Evolutionary conservation across 2,113 vertebrate species (phyloP).

Genomic region (Notarius lentiginosus): DNA sequence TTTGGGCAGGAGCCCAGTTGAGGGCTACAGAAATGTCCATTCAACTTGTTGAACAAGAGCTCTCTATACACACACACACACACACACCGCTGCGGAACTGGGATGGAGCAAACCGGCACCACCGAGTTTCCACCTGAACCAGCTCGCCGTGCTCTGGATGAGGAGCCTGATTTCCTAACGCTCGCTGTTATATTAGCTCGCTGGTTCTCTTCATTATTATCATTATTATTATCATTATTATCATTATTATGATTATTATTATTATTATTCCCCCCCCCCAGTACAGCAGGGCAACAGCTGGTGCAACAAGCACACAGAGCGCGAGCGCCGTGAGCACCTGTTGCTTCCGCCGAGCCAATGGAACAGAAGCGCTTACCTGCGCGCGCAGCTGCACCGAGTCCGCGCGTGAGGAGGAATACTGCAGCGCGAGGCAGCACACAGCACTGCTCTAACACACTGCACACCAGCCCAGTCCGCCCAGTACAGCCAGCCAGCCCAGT

Average conservation of each 20-base stretch:
- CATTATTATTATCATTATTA: too few relatives aligned
- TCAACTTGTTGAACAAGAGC: slow-evolving; percentile 47
- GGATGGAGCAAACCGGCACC: slow-evolving; percentile 31
- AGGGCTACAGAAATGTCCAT: slow-evolving; percentile 48
- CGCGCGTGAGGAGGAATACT: slow-evolving; percentile 27
- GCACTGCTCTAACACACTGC: slow-evolving; percentile 33
- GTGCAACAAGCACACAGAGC: neutral
- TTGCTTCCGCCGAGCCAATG: slow-evolving; percentile 8
- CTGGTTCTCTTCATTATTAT: neutral
- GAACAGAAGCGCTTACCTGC: slow-evolving; percentile 67
- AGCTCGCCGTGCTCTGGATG: neutral
- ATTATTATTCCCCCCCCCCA: too few relatives aligned
- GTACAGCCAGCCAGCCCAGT: too few relatives aligned
- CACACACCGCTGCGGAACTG: slow-evolving; percentile 6
- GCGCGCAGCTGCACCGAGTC: slow-evolving; percentile 57
- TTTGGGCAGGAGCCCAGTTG: slow-evolving; percentile 55
- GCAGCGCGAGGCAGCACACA: slow-evolving; percentile 35
- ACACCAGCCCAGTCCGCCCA: slow-evolving; percentile 41
- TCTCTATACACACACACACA: slow-evolving; percentile 6
- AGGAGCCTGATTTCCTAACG: too few relatives aligned
- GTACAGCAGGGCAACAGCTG: too few relatives aligned
- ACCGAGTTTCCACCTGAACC: neutral
- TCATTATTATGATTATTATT: too few relatives aligned
- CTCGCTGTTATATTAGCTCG: neutral
- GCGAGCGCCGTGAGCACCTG: slow-evolving; percentile 41